phyloP scores from a whole-genome alignment of 2,113 vertebrate species.

The Cichladusa arquata region DNA sequence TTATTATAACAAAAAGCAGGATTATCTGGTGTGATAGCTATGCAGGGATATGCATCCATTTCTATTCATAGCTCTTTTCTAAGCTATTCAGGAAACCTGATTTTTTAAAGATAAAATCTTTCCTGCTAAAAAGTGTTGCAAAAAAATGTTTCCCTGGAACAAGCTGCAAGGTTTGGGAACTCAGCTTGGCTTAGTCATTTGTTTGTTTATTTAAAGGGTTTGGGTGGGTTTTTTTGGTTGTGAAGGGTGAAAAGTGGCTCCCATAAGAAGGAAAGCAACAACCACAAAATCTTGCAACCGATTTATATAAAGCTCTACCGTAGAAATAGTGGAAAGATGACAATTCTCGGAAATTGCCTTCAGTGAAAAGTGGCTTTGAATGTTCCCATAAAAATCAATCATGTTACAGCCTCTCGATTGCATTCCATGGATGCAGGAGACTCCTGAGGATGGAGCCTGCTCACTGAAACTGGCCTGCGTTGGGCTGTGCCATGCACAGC shows the following conservation, averaged over 20 bases:
- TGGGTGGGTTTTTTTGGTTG: neutral
- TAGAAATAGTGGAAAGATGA: neutral
- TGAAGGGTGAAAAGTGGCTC: conserved; percentile 6
- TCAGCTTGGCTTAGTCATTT: neutral
- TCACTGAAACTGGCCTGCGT: neutral
- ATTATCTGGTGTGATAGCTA: neutral
- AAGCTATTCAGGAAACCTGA: neutral
- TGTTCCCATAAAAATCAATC: conserved; percentile 63
- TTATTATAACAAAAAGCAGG: neutral
- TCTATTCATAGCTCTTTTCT: neutral
- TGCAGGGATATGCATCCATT: neutral
- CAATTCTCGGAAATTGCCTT: conserved; percentile 47
- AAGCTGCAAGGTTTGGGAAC: neutral
- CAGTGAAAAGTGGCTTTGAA: conserved; percentile 41
- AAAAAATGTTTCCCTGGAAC: neutral
- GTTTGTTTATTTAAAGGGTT: conserved; percentile 19
- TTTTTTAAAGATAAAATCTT: neutral
- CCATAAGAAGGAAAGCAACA: conserved; percentile 17
- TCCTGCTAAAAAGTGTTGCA: neutral
- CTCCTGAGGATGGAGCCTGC: neutral
- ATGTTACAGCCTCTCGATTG: neutral
- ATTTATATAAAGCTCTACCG: conserved; percentile 10
- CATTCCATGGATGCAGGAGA: neutral
- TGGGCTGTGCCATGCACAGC: neutral
- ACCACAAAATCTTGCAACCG: neutral